Evolutionary conservation across 2,113 vertebrate genomes (phyloP), one percentile per base, ranked within the genome.

Genomic region (Pelecanoides urinatrix): DNA sequence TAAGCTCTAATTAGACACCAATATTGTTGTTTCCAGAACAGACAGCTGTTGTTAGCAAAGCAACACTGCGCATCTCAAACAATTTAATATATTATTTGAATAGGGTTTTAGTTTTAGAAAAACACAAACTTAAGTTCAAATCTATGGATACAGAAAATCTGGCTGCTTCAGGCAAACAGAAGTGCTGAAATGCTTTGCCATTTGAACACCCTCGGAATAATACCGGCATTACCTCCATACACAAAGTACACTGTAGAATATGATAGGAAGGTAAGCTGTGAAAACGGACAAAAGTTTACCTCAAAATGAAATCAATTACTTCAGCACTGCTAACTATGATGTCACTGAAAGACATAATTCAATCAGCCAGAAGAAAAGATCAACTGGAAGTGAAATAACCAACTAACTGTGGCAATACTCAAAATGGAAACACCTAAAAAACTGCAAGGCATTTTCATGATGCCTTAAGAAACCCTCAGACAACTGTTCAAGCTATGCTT

Each of bases 21-120:
- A 79, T 52, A 27, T 80, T 74, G 16, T 11, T 86, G 82, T 76
- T 92, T 92, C 82, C 63, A 59, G 92, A 88, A 62, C 10, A 83
- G 82, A 94, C 63, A 94, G 85, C 86, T 93, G 86, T 34, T 86
- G 82, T 71, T 71, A 40, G 55, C 45, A 93, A 77, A 88, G 44
- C 47, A 75, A 55, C 47, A 75, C 59, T 36, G 3, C 81, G 72
- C 76, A 94, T 63, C 73, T 92, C 80, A 63, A 97, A 87, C 55
- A 92, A 61, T 47, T 86, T 49, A 77, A 81, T 89, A 14, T 20
- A 38, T 67, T 67, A 36, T 88, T 71, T 82, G n/a, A 91, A 82
- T 18, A 53, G 49, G 16, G 58, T 6, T 65, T 74, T 53, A n/a
- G 14, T 58, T 88, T 73, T 53, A 53, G 30, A 79, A 68, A 82